These are phyloP conservation scores for Glandiceps talaboti DNA, from an alignment of 53 echinoderm and acorn worm species.

Conservation along the genomic window DNA sequence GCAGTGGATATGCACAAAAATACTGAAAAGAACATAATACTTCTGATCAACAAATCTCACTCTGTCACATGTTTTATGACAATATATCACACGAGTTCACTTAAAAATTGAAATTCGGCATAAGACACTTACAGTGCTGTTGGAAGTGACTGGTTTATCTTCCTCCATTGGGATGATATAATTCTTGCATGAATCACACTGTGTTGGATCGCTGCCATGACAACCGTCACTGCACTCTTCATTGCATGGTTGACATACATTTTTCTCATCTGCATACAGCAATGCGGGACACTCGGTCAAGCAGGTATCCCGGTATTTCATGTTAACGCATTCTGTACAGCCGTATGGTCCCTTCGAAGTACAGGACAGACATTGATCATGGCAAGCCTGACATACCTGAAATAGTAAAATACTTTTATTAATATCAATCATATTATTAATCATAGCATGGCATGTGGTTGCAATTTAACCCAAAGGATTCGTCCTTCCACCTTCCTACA, in stretches of 20 bases:
- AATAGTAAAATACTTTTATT: too few relatives aligned
- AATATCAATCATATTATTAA: too few relatives aligned
- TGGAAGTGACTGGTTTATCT: neutral
- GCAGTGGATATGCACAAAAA: too few relatives aligned
- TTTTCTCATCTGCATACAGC: constrained; percentile 21
- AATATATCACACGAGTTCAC: too few relatives aligned
- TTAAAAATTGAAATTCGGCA: neutral
- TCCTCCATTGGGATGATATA: constrained; percentile 22
- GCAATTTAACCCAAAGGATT: too few relatives aligned
- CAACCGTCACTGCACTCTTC: constrained; percentile 34
- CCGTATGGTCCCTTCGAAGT: constrained; percentile 31
- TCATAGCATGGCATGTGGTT: too few relatives aligned
- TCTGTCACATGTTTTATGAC: too few relatives aligned
- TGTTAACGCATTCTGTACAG: constrained; percentile 32
- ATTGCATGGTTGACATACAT: constrained; percentile 45
- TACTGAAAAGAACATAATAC: too few relatives aligned
- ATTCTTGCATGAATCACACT: constrained; percentile 37
- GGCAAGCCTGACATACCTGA: constrained; percentile 69
- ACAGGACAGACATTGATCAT: constrained; percentile 54
- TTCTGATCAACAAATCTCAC: too few relatives aligned
- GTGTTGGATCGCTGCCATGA: constrained; percentile 23
- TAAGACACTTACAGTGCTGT: neutral
- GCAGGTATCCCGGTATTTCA: constrained; percentile 29
- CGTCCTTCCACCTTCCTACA: too few relatives aligned
- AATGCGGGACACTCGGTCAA: constrained; percentile 25